Conservation (phyloP, 2,888 invertebrate genomes). For the Dione juno region DNA sequence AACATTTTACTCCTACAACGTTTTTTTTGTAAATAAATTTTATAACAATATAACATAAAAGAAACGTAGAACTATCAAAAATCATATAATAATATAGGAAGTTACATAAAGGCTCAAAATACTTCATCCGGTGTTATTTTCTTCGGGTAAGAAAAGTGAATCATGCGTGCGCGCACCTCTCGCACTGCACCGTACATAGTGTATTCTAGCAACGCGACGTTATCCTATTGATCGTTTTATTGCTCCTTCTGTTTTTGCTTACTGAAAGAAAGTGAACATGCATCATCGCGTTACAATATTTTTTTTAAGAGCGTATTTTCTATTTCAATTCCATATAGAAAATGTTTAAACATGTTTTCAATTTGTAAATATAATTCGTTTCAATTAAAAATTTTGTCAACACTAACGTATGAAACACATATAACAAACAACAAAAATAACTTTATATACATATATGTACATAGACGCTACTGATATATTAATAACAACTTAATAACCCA, state of each 20-base stretch:
- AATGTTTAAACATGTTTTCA: not conserved
- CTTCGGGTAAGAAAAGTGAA: conserved; percentile 17
- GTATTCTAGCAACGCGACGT: conserved; percentile 35
- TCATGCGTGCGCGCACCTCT: conserved; percentile 36
- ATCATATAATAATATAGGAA: not conserved
- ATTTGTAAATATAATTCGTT: not conserved
- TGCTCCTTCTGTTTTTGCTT: conserved; percentile 32
- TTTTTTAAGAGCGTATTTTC: conserved; percentile 3
- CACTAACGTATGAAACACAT: too few relatives aligned
- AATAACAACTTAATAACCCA: not conserved
- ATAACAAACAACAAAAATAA: too few relatives aligned
- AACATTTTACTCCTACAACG: too few relatives aligned
- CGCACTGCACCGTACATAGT: conserved; percentile 20
- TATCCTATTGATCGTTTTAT: conserved; percentile 37
- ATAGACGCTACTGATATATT: too few relatives aligned
- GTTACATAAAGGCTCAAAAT: not conserved
- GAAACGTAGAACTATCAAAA: not conserved
- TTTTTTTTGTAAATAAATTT: too few relatives aligned
- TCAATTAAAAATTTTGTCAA: too few relatives aligned
- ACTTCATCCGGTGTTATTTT: conserved; percentile 9
- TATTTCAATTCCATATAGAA: not conserved
- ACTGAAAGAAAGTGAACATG: conserved; percentile 27
- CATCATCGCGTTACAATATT: not conserved
- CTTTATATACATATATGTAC: too few relatives aligned
- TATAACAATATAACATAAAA: not conserved